Conservation (phyloP, 1,140 invertebrate species). For the Pomacea maculata region DNA sequence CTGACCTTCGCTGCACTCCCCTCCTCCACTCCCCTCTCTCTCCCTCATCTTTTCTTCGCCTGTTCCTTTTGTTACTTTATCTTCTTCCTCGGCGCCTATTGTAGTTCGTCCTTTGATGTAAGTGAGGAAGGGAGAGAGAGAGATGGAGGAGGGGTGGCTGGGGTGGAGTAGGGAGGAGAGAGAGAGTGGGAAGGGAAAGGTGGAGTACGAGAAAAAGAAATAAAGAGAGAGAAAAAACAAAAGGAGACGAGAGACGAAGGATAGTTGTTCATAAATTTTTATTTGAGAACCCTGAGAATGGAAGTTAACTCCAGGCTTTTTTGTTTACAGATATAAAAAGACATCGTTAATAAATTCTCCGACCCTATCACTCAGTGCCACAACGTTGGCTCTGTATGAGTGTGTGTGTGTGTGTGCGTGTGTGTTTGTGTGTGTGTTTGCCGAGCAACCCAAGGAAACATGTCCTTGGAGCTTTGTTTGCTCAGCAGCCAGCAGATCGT, state of each 20-base stretch:
- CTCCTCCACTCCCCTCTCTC: background rate
- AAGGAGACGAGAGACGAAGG: background rate
- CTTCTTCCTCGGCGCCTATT: background rate
- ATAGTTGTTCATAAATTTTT: background rate
- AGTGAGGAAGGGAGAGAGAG: background rate
- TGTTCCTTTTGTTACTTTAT: background rate
- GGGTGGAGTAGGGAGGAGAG: background rate
- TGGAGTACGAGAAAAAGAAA: background rate
- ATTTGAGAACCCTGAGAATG: background rate
- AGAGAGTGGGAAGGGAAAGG: background rate
- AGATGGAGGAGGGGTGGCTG: background rate
- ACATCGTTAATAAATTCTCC: background rate
- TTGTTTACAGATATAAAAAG: background rate
- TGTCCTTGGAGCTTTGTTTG: background rate
- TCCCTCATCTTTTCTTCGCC: background rate
- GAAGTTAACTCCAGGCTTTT: background rate
- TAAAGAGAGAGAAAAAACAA: background rate
- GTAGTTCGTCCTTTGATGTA: background rate
- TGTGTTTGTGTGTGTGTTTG: slow-evolving; percentile 1
- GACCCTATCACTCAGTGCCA: background rate
- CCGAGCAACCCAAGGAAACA: background rate
- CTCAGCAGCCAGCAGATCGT: background rate
- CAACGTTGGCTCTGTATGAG: no score
- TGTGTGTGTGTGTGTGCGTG: background rate
- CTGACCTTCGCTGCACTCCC: background rate